Conservation (phyloP, 2,888 invertebrate species). For the Cinara cedri region DNA sequence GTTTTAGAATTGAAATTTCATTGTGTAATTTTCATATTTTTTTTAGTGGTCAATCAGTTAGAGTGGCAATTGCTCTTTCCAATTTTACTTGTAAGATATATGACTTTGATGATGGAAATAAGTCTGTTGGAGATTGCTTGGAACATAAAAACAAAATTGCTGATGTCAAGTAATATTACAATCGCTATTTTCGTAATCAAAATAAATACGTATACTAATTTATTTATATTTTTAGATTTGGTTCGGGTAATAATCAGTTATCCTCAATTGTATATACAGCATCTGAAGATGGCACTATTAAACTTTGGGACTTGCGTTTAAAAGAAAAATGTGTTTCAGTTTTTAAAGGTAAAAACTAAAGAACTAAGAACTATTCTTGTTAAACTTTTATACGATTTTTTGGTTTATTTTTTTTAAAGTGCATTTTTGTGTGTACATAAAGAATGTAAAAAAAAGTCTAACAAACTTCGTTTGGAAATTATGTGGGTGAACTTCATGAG, state of each 20-base stretch:
- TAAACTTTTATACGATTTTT: too few relatives aligned
- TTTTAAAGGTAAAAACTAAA: slow-evolving; percentile 38
- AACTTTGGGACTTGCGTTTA: slow-evolving; percentile 70
- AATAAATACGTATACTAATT: background rate
- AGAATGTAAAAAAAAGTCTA: too few relatives aligned
- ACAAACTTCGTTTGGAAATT: too few relatives aligned
- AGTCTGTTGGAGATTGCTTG: background rate
- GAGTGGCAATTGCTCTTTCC: slow-evolving; percentile 66
- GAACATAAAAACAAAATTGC: slow-evolving; percentile 58
- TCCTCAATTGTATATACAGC: slow-evolving; percentile 50
- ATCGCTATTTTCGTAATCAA: slow-evolving; percentile 1
- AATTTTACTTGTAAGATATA: slow-evolving; percentile 66
- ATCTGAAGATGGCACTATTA: slow-evolving; percentile 58
- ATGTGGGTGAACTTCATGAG: too few relatives aligned
- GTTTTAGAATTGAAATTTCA: background rate
- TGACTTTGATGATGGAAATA: slow-evolving; percentile 58
- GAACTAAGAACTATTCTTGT: too few relatives aligned
- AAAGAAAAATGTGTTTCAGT: slow-evolving; percentile 63
- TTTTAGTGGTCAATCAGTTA: slow-evolving; percentile 63
- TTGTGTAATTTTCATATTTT: background rate
- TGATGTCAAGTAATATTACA: slow-evolving; percentile 55
- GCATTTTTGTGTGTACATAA: too few relatives aligned
- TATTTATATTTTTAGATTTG: slow-evolving; percentile 32
- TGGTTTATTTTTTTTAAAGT: too few relatives aligned
- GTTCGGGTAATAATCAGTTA: slow-evolving; percentile 1